A percentile compares a stretch with the other conserved stretches of the same genome.
These are phyloP conservation scores for Palaemon carinicauda DNA, from an alignment of 1,140 invertebrate species.

Conservation along the genomic window DNA sequence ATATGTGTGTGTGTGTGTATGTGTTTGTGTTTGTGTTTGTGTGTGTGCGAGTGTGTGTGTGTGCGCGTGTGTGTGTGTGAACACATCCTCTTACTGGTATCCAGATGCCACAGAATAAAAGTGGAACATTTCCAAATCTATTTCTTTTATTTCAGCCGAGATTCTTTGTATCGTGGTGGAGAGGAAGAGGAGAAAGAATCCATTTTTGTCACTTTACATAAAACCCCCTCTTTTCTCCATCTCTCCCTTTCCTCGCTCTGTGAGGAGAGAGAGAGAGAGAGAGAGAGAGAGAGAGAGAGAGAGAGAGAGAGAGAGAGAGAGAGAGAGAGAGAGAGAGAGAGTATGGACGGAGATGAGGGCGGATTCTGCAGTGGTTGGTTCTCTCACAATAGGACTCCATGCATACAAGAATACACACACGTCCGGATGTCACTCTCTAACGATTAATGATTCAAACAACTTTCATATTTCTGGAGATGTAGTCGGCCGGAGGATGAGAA, in stretches of 20 bases:
- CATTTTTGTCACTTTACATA: too few species aligned
- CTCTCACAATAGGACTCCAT: neutral
- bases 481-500: neutral
- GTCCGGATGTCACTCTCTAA: neutral
- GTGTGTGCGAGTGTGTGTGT: neutral
- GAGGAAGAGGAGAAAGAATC: too few species aligned
- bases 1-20: neutral
- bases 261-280: neutral
- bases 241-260: neutral
- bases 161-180: too few species aligned
- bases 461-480: neutral
- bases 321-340: too few species aligned
- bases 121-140: too few species aligned
- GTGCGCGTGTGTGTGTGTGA: neutral
- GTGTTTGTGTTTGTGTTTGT: neutral
- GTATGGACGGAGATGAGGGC: too few species aligned
- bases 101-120: too few species aligned
- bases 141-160: too few species aligned
- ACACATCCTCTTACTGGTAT: neutral
- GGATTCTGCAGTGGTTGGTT: too few species aligned
- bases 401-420: slow-evolving; percentile 2
- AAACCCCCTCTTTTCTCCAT: too few species aligned
- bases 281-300: too few species aligned
- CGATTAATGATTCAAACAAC: neutral
- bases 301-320: neutral